Evolutionary conservation across 2,113 vertebrate species (phyloP), one percentile per base, ranked within the genome.

Genomic region (Phylloscopus whistleri): DNA sequence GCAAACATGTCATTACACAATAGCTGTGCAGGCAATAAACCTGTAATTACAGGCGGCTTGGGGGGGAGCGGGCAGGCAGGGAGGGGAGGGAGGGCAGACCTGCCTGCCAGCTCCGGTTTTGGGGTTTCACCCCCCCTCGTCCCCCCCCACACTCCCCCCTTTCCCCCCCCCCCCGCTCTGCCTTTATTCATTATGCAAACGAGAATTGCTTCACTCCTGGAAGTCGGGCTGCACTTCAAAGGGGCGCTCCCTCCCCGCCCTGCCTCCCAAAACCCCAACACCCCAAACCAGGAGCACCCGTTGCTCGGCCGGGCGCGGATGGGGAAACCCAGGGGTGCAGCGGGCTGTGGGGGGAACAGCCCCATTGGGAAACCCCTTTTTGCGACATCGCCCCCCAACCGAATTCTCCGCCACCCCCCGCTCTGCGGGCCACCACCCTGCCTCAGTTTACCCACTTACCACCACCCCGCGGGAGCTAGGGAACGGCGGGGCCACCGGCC

Each of bases 11-110:
- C n/a, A n/a, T n/a, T n/a, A n/a, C n/a, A n/a, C n/a, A n/a, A n/a
- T n/a, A n/a, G n/a, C n/a, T n/a, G n/a, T n/a, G n/a, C n/a, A n/a
- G 98, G 98, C 99, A 99, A 99, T 99, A 99, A 99, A 98, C 98
- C 98, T 98, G 98, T 99, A 99, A 99, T 99, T 99, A 99, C 98
- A 98, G 98, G 97, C 97, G 97, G 97, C 97, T 97, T 96, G n/a
- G n/a, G 95, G 89, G 94, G 95, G 89, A 95, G 95, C 89, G 95
- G 97, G 97, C 96, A 79, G 84, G 93, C 84, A 96, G 95, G 77
- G 48, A 53, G 95, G 96, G 91, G 51, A 44, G 95, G 96, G 72
- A 33, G 49, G 95, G 74, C 84, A 91, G 87, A 84, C 90, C 88
- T 67, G 91, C 68, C 79, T 72, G 87, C 94, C 91, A 94, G 91